phyloP scores from a whole-genome alignment of 1,140 invertebrate genomes.

The Tribolium madens region DNA sequence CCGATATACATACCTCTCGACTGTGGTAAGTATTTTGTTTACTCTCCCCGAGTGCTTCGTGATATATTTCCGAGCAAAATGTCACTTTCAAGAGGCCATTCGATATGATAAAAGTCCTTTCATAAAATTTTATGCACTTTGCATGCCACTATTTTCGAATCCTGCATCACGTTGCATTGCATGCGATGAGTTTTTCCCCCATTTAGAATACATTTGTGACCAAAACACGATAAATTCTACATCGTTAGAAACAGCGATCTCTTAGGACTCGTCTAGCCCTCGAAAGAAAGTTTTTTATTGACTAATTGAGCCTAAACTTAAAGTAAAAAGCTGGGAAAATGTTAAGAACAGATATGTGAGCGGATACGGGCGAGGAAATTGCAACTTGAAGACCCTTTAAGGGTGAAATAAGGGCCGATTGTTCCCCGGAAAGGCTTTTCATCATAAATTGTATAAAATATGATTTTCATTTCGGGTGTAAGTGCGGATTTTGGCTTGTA shows the following conservation, averaged over 20 bases:
- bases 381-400: neutral
- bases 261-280: neutral
- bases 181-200: neutral
- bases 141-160: neutral
- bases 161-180: neutral
- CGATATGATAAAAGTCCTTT: neutral
- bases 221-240: neutral
- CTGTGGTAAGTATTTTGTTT: neutral
- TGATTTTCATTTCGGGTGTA: neutral
- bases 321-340: neutral
- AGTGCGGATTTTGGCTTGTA: too few relatives aligned
- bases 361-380: neutral
- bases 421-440: neutral
- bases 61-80: neutral
- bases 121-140: neutral
- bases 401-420: neutral
- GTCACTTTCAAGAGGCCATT: neutral
- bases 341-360: neutral
- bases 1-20: neutral
- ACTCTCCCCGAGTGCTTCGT: neutral
- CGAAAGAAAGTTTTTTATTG: neutral
- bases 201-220: neutral
- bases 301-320: neutral
- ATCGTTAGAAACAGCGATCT: neutral
- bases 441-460: neutral